Evolutionary conservation across 2,113 vertebrate species (phyloP), one percentile per base, ranked within the genome.

Genomic region (Hystrix brachyura): DNA sequence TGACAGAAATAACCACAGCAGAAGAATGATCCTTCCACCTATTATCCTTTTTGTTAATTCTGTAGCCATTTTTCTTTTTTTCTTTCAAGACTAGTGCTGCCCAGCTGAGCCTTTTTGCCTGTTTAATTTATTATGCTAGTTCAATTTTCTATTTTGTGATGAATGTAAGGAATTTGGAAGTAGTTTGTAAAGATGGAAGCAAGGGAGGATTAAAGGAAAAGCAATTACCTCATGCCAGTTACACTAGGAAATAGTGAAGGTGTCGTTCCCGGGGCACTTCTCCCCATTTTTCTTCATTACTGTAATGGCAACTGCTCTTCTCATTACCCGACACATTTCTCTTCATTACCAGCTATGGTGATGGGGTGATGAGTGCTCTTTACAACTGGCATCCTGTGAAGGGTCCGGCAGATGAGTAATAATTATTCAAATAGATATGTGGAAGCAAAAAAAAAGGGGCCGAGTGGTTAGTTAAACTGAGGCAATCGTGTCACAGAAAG

Each of bases 261-360:
- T 96, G 92, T 55, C 57, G 21, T 94, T 96, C 78, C 81, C 48
- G 62, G 4, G 90, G n/a, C 13, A n/a, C 84, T 94, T 95, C 82
- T 87, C 74, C 19, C 83, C n/a, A 79, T 98, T 98, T 97, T 93
- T 97, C 95, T 97, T 97, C 94, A 94, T 98, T 97, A 67, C 55
- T 57, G 2, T 62, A 38, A 83, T 51, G 94, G 91, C 3, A 91
- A 72, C 57, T 12, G 1, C 90, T 96, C 46, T 97, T 57, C 18
- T 92, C 87, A 51, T 97, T 92, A 91, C 88, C 43, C 34, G 0
- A 69, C 94, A 18, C 38, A 93, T 97, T 98, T 93, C 23, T 97
- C 79, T 96, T 98, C 60, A 53, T 95, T 92, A 96, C 55, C 76
- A 88, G 27, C 59, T 74, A 76, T 11, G 78, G 93, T 90, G 60